Evolutionary conservation across 1,140 invertebrate species (phyloP), one percentile per base, ranked within the genome.

Genomic region (Saccostrea cuccullata): DNA sequence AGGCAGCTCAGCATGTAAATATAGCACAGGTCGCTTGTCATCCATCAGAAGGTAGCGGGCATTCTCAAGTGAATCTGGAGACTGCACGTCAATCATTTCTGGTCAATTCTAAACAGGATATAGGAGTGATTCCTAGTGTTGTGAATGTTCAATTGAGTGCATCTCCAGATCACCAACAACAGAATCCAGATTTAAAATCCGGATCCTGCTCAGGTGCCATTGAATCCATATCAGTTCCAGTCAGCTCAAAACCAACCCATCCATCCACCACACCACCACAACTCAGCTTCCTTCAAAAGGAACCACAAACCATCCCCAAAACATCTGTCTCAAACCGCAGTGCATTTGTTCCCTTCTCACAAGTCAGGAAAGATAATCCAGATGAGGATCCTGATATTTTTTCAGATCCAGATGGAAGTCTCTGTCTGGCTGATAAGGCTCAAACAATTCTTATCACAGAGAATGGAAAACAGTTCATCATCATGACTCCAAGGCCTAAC

Each of bases 311-410:
- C 26, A 85, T 55, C 55, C 58, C 73, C 23, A 82, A 88, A 11
- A 60, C 87, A 11, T 85, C 87, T 77, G 82, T 86, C 36, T 90
- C 91, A 56, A 77, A 89, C 23, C 88, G 91, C 67, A 92, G 92
- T 89, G 92, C 92, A 13, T 92, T 92, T 90, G 92, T 92, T 47
- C 92, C 92, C n/a, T 91, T 92, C 58, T 90, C 91, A 23, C 87
- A 77, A 55, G 56, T 77, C 70, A 30, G 70, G 26, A 77, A 77
- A 77, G 70, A 77, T 77, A 26, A 30, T 26, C 13, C 26, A 30
- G 70, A 26, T 26, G 70, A 77, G 11, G 70, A 77, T 26, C 70
- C 11, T 3, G 70, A 77, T 77, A 15, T 77, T 13, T 30, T 77
- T 13, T 77, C 70, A 13, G 70, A 77, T 30, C 15, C 70, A 77